A percentile compares a stretch with the other conserved stretches of the same genome.
These are phyloP conservation scores for Spilosoma lubricipeda DNA, from an alignment of 2,888 invertebrate species.

Conservation along the genomic window DNA sequence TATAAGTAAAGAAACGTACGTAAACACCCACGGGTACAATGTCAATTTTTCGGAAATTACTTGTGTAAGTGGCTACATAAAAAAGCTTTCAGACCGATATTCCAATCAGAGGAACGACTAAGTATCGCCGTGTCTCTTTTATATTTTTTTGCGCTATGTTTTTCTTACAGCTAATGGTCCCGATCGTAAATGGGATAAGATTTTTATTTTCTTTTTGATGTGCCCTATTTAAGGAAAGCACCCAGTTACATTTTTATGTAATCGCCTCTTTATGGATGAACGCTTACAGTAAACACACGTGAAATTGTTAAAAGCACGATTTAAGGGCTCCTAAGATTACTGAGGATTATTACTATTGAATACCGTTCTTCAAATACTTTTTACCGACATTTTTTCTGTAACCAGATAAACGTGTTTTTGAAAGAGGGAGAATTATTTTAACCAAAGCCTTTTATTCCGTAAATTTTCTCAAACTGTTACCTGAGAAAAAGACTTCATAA, in stretches of 20 bases:
- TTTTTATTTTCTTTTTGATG: constrained; percentile 75
- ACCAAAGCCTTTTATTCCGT: constrained; percentile 12
- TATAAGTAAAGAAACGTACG: constrained; percentile 59
- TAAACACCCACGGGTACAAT: constrained; percentile 52
- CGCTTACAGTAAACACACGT: constrained; percentile 55
- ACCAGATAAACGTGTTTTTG: constrained; percentile 31
- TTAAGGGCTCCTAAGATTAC: constrained; percentile 51
- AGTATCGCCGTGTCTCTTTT: constrained; percentile 67
- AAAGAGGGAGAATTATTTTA: constrained; percentile 37
- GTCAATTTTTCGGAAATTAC: constrained; percentile 63
- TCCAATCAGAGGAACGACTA: constrained; percentile 69
- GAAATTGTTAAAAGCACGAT: constrained; percentile 56
- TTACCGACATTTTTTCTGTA: constrained; percentile 25
- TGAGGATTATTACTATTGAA: constrained; percentile 46
- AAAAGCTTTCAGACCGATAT: constrained; percentile 74
- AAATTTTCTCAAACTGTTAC: constrained; percentile 21
- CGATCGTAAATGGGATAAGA: constrained; percentile 75
- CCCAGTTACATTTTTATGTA: constrained; percentile 63
- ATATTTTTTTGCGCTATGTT: constrained; percentile 66
- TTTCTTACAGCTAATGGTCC: constrained; percentile 70
- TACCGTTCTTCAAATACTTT: constrained; percentile 35
- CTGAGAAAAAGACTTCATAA: constrained; percentile 46
- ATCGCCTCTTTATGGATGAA: constrained; percentile 58
- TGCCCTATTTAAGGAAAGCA: constrained; percentile 65
- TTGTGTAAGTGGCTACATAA: constrained; percentile 70